These are phyloP conservation scores for Phalloptychus januarius DNA, from an alignment of 2,797 vertebrate genomes.

Conservation along the genomic window DNA sequence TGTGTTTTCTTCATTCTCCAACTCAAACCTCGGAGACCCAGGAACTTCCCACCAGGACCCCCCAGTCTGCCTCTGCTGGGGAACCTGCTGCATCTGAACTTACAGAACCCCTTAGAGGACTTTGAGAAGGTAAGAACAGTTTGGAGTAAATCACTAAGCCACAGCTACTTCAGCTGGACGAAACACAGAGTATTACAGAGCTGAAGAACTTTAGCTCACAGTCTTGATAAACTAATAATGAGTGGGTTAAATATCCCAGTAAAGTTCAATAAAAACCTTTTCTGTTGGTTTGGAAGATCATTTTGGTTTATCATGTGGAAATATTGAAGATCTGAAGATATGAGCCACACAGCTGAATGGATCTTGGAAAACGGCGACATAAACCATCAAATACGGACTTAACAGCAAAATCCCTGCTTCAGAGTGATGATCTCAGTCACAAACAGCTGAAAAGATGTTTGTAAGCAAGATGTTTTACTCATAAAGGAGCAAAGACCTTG, in stretches of 20 bases:
- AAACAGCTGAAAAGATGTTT: not conserved
- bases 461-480: not conserved
- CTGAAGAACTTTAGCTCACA: not conserved
- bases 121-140: slow-evolving; percentile 57
- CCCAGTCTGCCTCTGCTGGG: slow-evolving; percentile 48
- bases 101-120: slow-evolving; percentile 63
- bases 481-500: too few species aligned
- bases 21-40: slow-evolving; percentile 46
- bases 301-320: not conserved
- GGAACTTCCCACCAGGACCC: slow-evolving; percentile 70
- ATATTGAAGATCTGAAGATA: not conserved
- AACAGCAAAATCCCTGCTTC: not conserved
- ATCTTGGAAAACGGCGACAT: too few species aligned
- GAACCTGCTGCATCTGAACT: slow-evolving; percentile 49
- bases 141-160: not conserved
- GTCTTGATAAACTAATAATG: not conserved
- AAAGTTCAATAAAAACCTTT: not conserved
- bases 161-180: not conserved
- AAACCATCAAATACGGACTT: too few species aligned
- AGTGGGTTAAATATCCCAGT: not conserved
- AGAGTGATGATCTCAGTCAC: not conserved
- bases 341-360: not conserved
- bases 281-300: too few species aligned
- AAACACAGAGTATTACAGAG: not conserved
- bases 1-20: slow-evolving; percentile 38